These are phyloP conservation scores for Trididemnum nubilum DNA, from an alignment of 23 tunicate genomes.

Conservation along the genomic window DNA sequence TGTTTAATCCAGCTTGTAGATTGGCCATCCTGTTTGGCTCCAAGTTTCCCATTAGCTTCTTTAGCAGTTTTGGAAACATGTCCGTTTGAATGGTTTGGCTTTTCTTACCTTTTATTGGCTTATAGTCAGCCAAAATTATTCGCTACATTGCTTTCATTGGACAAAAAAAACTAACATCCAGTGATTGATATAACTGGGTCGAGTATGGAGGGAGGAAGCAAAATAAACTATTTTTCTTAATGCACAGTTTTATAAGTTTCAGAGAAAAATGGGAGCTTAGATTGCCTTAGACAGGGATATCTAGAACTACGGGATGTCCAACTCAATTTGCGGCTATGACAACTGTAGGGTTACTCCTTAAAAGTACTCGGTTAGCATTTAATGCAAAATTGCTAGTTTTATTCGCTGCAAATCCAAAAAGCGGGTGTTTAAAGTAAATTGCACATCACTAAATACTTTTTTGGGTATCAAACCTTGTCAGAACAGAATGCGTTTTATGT, in stretches of 20 bases:
- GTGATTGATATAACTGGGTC: constrained; percentile 27
- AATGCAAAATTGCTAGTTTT: too few relatives aligned
- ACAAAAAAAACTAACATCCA: constrained; percentile 24
- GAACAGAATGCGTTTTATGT: too few relatives aligned
- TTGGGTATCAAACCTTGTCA: too few relatives aligned
- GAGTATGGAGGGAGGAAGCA: constrained; percentile 27
- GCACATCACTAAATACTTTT: too few relatives aligned
- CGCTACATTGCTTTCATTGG: constrained; percentile 26
- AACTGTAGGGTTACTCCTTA: too few relatives aligned
- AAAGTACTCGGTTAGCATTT: too few relatives aligned
- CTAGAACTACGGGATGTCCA: too few relatives aligned
- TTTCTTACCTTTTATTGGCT: constrained; percentile 1
- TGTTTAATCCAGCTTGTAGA: constrained; percentile 35
- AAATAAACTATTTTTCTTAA: constrained; percentile 11
- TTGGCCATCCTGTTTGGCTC: constrained; percentile 23
- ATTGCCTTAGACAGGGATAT: constrained; percentile 16
- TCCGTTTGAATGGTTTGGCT: constrained; percentile 28
- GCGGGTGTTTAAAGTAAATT: too few relatives aligned
- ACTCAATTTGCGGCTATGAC: too few relatives aligned
- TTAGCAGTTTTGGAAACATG: constrained; percentile 29
- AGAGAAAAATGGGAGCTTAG: constrained; percentile 33
- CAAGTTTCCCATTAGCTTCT: constrained; percentile 17
- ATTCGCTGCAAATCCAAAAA: too few relatives aligned
- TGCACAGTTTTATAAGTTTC: constrained; percentile 2
- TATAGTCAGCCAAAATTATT: constrained; percentile 13